Evolutionary conservation across 2,113 vertebrate genomes (phyloP).

Genomic region (Aix galericulata): DNA sequence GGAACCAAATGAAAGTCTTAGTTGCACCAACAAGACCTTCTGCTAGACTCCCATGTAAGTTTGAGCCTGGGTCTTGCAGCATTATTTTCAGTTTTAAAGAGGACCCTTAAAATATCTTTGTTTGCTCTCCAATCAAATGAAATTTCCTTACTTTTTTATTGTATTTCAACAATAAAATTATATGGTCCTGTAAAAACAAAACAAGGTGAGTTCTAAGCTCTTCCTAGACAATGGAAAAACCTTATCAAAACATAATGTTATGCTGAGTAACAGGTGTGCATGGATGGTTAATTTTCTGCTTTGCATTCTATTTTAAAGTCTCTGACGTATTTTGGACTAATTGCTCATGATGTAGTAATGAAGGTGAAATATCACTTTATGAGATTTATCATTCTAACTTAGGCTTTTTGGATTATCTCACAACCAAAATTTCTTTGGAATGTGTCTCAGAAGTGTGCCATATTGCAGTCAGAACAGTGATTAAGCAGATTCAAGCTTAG

Average conservation of each 20-base stretch:
- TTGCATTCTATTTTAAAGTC: background rate
- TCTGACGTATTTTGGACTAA: background rate
- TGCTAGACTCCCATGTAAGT: background rate
- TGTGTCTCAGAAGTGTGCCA: background rate
- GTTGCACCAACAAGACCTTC: background rate
- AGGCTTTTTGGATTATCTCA: background rate
- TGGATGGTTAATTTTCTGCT: background rate
- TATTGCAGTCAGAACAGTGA: background rate
- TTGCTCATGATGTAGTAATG: background rate
- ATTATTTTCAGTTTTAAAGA: background rate
- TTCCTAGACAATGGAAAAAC: background rate
- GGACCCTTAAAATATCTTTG: background rate
- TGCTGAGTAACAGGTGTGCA: background rate
- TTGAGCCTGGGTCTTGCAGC: background rate
- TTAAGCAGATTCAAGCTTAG: background rate
- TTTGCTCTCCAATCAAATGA: background rate
- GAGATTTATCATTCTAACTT: background rate
- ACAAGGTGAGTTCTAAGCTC: background rate
- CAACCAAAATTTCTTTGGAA: background rate
- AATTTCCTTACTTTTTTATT: background rate
- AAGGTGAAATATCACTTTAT: slow-evolving; percentile 3
- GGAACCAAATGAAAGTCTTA: background rate
- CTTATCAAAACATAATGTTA: background rate
- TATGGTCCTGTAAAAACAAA: background rate
- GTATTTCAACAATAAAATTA: background rate